Percentiles rank a stretch among this genome's conserved stretches.
Conservation (phyloP, 1,140 invertebrate species). For the Drosophila ercepeae region DNA sequence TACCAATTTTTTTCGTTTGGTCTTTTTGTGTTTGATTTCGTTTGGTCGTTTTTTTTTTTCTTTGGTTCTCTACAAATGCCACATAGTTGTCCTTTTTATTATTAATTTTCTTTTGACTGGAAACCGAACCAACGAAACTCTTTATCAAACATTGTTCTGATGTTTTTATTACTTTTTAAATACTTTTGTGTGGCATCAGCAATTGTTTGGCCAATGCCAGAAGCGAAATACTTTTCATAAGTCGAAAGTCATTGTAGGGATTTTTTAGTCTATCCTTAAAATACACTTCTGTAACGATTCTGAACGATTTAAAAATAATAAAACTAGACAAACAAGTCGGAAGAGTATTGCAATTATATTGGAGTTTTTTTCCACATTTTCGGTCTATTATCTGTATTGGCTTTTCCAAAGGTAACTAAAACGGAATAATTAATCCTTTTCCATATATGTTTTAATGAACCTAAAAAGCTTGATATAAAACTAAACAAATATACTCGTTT, state of each 20-base stretch:
- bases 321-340: too few species aligned
- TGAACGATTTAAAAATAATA: too few species aligned
- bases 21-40: constrained; percentile 44
- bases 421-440: too few species aligned
- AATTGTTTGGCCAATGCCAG: constrained; percentile 59
- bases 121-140: constrained; percentile 30
- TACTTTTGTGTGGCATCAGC: constrained; percentile 52
- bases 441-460: too few species aligned
- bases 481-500: too few species aligned
- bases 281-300: too few species aligned
- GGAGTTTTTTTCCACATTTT: too few species aligned
- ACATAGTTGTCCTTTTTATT: constrained; percentile 73
- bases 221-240: constrained; percentile 53
- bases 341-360: too few species aligned
- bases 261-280: not conserved
- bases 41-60: constrained; percentile 17
- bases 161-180: constrained; percentile 80
- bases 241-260: not conserved
- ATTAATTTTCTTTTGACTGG: constrained; percentile 59
- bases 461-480: too few species aligned
- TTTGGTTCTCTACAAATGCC: constrained; percentile 24
- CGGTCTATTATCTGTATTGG: too few species aligned
- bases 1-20: constrained; percentile 7
- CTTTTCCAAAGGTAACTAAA: too few species aligned
- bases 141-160: constrained; percentile 68